These are phyloP conservation scores for Ceratosolen solmsi DNA, from an alignment of 1,140 invertebrate genomes.

Conservation along the genomic window DNA sequence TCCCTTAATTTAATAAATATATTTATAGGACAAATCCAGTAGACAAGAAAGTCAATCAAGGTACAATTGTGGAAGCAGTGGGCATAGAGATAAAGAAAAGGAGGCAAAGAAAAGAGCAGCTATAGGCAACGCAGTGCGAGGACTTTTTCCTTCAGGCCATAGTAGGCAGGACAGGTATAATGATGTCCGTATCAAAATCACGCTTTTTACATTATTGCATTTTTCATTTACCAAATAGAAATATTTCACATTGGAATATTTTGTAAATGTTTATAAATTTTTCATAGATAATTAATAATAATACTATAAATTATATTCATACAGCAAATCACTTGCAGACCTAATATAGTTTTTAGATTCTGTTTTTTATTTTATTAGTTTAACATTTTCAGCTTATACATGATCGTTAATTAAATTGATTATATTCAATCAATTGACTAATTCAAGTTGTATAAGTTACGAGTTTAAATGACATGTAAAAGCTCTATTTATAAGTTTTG, in stretches of 20 bases:
- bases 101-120: constrained; percentile 72
- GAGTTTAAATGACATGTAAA: neutral
- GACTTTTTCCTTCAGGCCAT: constrained; percentile 72
- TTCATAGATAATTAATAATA: neutral
- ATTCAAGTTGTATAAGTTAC: neutral
- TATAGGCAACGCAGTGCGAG: constrained; percentile 73
- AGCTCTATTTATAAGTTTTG: neutral
- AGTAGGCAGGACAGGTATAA: constrained; percentile 74
- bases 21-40: constrained; percentile 62
- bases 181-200: constrained; percentile 75
- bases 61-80: constrained; percentile 64
- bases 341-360: neutral
- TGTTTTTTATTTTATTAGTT: neutral
- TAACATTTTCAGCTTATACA: constrained; percentile 13
- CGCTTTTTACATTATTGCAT: constrained; percentile 69
- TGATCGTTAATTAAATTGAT: neutral
- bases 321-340: neutral
- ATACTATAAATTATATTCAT: neutral
- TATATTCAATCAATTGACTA: neutral
- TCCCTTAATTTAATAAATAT: neutral
- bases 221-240: constrained; percentile 42
- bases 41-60: constrained; percentile 67
- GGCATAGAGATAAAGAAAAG: constrained; percentile 66
- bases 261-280: constrained; percentile 15
- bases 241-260: constrained; percentile 14